Percentiles rank a stretch among this genome's conserved stretches.
Conservation (phyloP, 92 coral and sea anemone genomes). For the Palythoa grandis region DNA sequence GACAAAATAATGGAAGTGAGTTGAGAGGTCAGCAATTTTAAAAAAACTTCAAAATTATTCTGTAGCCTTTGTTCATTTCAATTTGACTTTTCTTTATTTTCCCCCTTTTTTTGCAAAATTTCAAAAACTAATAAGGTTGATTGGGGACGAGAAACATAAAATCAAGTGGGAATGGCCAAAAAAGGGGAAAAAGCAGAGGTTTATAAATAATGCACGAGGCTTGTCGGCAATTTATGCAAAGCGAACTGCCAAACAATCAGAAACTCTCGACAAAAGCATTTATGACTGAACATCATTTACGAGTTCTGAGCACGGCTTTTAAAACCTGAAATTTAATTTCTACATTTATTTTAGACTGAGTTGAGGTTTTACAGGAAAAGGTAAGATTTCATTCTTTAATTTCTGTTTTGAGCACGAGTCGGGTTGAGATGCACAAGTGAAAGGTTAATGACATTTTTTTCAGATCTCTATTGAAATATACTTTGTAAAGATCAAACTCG, state of each 20-base stretch:
- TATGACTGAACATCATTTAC: background rate
- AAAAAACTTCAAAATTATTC: too few species aligned
- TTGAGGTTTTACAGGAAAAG: background rate
- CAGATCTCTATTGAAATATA: too few species aligned
- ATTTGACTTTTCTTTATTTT: too few species aligned
- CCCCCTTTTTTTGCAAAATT: too few species aligned
- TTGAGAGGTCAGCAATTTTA: too few species aligned
- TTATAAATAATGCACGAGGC: conserved; percentile 18
- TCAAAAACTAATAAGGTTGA: too few species aligned
- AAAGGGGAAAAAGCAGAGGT: background rate
- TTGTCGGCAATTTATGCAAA: conserved; percentile 27
- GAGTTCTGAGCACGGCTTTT: background rate
- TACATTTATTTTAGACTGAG: background rate
- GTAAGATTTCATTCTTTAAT: background rate
- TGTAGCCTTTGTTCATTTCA: too few species aligned
- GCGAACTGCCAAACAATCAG: background rate
- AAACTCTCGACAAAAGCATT: background rate
- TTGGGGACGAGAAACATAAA: too few species aligned
- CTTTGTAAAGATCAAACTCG: too few species aligned
- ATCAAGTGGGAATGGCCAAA: too few species aligned
- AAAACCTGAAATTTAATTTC: background rate
- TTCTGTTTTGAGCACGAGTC: background rate
- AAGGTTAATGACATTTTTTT: too few species aligned
- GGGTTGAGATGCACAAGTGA: background rate
- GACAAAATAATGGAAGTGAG: too few species aligned